Conservation (phyloP, 2,888 invertebrate species). For the Drosophila mercatorum region DNA sequence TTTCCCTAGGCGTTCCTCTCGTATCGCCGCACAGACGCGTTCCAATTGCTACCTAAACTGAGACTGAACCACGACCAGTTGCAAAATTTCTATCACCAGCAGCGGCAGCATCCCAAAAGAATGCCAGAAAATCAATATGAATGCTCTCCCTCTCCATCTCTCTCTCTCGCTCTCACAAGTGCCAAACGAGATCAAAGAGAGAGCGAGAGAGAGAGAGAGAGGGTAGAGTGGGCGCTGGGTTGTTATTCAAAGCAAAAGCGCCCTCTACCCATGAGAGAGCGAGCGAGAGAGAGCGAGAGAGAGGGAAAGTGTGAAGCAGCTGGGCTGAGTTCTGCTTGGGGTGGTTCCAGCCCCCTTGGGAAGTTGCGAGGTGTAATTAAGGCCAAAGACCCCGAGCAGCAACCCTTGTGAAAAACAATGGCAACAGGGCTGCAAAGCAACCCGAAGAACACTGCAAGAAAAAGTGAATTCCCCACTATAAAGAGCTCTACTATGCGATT, state of each 20-base stretch:
- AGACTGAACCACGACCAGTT: conserved; percentile 42
- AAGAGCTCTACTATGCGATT: neutral
- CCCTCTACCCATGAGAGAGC: conserved; percentile 4
- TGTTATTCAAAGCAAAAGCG: conserved; percentile 14
- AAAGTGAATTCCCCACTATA: neutral
- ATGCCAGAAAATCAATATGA: conserved; percentile 63
- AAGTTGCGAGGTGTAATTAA: conserved; percentile 58
- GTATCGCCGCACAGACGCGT: conserved; percentile 55
- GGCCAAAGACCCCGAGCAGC: conserved; percentile 67
- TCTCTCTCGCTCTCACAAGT: conserved; percentile 4
- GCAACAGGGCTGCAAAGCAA: conserved; percentile 47
- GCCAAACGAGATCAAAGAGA: conserved; percentile 25
- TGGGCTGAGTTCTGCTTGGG: conserved; percentile 38
- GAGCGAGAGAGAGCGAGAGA: neutral
- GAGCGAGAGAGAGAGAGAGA: conserved; percentile 1
- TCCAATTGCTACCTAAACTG: conserved; percentile 65
- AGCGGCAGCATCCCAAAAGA: conserved; percentile 66
- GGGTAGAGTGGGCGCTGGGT: conserved; percentile 12
- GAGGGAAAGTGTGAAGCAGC: conserved; percentile 18
- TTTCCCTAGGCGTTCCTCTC: conserved; percentile 14
- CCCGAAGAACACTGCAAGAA: conserved; percentile 1
- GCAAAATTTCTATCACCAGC: conserved; percentile 62
- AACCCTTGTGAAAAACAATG: conserved; percentile 48
- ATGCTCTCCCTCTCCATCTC: neutral
- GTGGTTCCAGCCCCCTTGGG: conserved; percentile 45